Evolutionary conservation across 92 coral and sea anemone genomes (phyloP).

Genomic region (Porites lobata): DNA sequence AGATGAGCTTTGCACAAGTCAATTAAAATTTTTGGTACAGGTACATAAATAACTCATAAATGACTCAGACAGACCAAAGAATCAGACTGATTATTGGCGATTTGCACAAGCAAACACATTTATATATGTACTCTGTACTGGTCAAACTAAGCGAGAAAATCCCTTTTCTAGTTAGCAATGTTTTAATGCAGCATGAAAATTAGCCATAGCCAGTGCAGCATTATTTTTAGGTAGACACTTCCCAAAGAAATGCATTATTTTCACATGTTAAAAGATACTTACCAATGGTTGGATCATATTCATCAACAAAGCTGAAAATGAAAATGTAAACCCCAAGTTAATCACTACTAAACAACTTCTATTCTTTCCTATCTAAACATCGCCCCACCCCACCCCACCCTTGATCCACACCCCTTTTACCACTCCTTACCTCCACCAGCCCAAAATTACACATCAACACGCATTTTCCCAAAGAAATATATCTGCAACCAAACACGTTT

Average conservation of each 20-base stretch:
- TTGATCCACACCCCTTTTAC: conserved; percentile 30
- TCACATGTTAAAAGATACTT: conserved; percentile 29
- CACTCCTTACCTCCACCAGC: conserved; percentile 20
- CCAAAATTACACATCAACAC: conserved; percentile 1
- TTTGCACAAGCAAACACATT: too few relatives aligned
- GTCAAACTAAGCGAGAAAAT: too few relatives aligned
- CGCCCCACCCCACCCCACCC: conserved; percentile 36
- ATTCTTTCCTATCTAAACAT: background rate
- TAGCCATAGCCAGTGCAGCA: too few relatives aligned
- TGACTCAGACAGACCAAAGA: too few relatives aligned
- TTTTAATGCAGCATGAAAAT: too few relatives aligned
- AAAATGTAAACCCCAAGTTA: conserved; percentile 10
- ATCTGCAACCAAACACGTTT: background rate
- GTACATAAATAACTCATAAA: too few relatives aligned
- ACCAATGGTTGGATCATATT: conserved; percentile 99
- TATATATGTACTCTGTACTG: too few relatives aligned
- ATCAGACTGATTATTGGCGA: too few relatives aligned
- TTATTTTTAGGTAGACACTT: background rate
- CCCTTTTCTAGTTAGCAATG: too few relatives aligned
- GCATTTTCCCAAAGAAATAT: background rate
- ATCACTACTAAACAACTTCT: background rate
- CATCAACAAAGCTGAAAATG: conserved; percentile 94
- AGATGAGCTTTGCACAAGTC: too few relatives aligned
- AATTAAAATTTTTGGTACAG: too few relatives aligned
- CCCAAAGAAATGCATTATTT: background rate